phyloP scores from a whole-genome alignment of 2,113 vertebrate genomes.

The Drymodes brunneopygia region DNA sequence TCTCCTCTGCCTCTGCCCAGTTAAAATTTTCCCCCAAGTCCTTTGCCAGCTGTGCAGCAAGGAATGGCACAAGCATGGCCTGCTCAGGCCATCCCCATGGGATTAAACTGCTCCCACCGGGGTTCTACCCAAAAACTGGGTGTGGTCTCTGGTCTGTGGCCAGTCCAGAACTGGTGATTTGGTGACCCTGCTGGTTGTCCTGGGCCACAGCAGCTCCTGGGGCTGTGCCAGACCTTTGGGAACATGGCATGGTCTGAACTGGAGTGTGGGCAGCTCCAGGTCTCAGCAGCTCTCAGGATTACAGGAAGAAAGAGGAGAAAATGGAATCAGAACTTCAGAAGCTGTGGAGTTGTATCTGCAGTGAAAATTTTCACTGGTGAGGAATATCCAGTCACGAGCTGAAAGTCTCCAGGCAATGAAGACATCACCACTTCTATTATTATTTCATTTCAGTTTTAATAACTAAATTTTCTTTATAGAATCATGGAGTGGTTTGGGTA shows the following conservation, averaged over 20 bases:
- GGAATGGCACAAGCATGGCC: neutral
- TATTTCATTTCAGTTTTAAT: neutral
- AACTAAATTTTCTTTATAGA: neutral
- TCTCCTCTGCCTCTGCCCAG: neutral
- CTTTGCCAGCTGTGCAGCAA: neutral
- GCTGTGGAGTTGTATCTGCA: accelerated
- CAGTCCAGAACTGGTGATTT: neutral
- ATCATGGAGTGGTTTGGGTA: neutral
- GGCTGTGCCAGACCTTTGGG: neutral
- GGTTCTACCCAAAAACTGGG: neutral
- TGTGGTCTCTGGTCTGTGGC: too few relatives aligned
- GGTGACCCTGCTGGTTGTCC: neutral
- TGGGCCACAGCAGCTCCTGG: neutral
- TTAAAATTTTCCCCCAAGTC: neutral
- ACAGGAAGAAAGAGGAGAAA: neutral
- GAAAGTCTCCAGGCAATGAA: neutral
- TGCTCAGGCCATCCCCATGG: neutral
- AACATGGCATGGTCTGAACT: accelerated
- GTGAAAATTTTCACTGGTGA: neutral
- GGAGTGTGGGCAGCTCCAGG: neutral
- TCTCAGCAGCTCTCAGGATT: neutral
- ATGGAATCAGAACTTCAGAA: neutral
- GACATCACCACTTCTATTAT: neutral
- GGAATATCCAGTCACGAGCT: neutral
- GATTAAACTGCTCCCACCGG: neutral